Conservation (phyloP, 2,888 invertebrate genomes). For the Linnaemya vulpina region DNA sequence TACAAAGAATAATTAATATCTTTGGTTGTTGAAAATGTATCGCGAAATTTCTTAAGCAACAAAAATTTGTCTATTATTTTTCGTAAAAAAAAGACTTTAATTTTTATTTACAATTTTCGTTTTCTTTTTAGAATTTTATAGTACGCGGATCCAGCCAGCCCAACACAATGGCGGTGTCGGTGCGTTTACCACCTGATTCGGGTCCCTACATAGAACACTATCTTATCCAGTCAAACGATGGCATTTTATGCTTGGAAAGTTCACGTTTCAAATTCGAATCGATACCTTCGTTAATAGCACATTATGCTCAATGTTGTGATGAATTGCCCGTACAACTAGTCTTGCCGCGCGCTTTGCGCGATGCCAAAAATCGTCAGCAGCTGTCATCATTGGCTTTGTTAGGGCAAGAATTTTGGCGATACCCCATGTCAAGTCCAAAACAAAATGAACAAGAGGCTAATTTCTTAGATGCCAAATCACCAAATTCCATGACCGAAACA, state of each 20-base stretch:
- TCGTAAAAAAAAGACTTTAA: background rate
- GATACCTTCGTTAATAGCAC: constrained; percentile 95
- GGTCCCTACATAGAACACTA: constrained; percentile 98
- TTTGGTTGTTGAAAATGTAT: too few relatives aligned
- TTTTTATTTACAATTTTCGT: constrained; percentile 26
- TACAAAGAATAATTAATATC: too few relatives aligned
- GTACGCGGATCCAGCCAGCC: constrained; percentile 97
- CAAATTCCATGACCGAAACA: constrained; percentile 83
- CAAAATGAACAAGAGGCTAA: constrained; percentile 78
- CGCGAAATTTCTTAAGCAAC: too few relatives aligned
- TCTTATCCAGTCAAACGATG: constrained; percentile 92
- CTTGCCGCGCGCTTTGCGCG: constrained; percentile 92
- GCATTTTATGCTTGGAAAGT: constrained; percentile 94
- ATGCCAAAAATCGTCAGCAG: constrained; percentile 95
- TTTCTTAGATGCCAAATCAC: constrained; percentile 81
- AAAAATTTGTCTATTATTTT: too few relatives aligned
- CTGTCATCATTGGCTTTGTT: constrained; percentile 94
- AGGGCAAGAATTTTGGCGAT: constrained; percentile 94
- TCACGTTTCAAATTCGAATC: constrained; percentile 96
- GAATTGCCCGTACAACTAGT: constrained; percentile 95
- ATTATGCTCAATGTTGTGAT: constrained; percentile 97
- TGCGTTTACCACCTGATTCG: constrained; percentile 92
- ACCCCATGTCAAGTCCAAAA: constrained; percentile 90
- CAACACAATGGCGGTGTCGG: constrained; percentile 97
- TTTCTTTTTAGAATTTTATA: constrained; percentile 91